phyloP scores from a whole-genome alignment of 2,888 invertebrate species.

The Torymus auratus region DNA sequence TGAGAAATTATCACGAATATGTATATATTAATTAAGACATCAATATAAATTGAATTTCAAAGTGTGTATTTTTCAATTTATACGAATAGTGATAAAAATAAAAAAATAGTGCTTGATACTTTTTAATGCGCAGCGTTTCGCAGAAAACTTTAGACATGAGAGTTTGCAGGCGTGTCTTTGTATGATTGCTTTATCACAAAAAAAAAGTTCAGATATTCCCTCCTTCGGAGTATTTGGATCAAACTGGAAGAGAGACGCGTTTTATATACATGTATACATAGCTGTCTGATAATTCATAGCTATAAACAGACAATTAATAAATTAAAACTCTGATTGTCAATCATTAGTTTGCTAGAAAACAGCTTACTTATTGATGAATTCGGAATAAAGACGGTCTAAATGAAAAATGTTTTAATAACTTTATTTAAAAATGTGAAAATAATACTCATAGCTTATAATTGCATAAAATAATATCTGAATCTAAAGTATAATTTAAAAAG shows the following conservation, averaged over 20 bases:
- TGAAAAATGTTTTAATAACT: no score
- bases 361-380: no score
- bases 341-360: not conserved
- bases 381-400: no score
- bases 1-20: no score
- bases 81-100: no score
- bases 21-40: no score
- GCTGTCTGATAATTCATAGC: not conserved
- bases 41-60: no score
- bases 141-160: not conserved
- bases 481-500: no score
- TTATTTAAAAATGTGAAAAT: no score
- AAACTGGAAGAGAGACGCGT: conserved; percentile 15
- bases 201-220: conserved; percentile 30
- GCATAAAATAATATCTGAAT: no score
- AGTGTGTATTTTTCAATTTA: no score
- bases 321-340: not conserved
- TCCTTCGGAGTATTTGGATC: conserved; percentile 7
- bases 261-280: conserved; percentile 1
- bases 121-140: not conserved
- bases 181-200: not conserved
- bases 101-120: not conserved
- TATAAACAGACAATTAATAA: not conserved
- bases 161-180: conserved; percentile 1
- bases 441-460: no score